Conservation (phyloP, 2,797 vertebrate species). For the Cirrhinus mrigala region DNA sequence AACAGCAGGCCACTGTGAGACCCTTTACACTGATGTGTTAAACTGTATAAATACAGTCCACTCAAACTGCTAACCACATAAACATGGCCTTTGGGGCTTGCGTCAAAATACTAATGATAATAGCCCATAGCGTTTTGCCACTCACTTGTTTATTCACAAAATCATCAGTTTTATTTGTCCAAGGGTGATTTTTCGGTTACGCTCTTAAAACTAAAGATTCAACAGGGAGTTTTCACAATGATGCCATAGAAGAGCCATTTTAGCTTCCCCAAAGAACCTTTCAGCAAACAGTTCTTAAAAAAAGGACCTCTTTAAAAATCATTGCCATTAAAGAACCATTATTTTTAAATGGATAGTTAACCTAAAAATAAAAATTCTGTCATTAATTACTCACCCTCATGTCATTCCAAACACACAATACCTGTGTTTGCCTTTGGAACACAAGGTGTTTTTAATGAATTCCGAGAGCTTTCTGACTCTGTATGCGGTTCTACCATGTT, state of each 20-base stretch:
- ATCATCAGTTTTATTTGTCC: not conserved
- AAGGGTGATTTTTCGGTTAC: not conserved
- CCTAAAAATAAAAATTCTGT: too few species aligned
- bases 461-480: too few species aligned
- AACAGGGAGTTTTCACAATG: not conserved
- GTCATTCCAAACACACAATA: too few species aligned
- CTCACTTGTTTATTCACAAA: not conserved
- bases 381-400: too few species aligned
- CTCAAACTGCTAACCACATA: conserved; percentile 2
- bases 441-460: too few species aligned
- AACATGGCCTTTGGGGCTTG: not conserved
- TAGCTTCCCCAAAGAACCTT: not conserved
- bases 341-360: not conserved
- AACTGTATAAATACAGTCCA: conserved; percentile 17
- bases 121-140: not conserved
- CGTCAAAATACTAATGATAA: conserved; percentile 9
- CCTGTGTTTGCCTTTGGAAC: too few species aligned
- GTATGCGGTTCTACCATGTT: too few species aligned
- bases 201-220: not conserved
- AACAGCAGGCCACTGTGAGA: conserved; percentile 96
- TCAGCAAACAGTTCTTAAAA: not conserved
- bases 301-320: not conserved
- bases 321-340: not conserved
- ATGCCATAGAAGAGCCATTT: not conserved
- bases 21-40: conserved; percentile 58